Evolutionary conservation across 2,113 vertebrate genomes (phyloP).

Genomic region (Clarias gariepinus): DNA sequence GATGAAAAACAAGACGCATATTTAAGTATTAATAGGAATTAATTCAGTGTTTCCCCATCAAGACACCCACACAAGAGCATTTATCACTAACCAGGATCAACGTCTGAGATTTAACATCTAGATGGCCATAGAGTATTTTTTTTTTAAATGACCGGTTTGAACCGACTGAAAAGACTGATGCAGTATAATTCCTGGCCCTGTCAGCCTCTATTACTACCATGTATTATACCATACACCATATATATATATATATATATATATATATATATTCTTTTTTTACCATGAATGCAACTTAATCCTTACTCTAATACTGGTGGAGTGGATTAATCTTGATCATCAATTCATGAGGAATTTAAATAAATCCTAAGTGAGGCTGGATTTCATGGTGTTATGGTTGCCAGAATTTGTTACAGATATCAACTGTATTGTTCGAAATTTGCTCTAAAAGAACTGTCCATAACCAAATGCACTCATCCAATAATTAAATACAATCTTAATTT

Average conservation of each 20-base stretch:
- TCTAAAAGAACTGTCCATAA: neutral
- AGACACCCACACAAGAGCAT: too few relatives aligned
- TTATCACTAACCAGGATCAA: too few relatives aligned
- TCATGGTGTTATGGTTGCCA: neutral
- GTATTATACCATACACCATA: too few relatives aligned
- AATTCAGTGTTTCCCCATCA: too few relatives aligned
- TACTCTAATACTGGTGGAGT: neutral
- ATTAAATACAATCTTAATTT: neutral
- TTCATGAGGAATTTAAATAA: neutral
- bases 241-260: too few relatives aligned
- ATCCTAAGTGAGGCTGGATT: neutral
- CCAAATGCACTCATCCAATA: neutral
- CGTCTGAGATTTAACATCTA: neutral
- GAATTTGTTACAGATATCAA: neutral
- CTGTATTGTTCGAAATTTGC: neutral
- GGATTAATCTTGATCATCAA: neutral
- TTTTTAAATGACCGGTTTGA: neutral
- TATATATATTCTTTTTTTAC: too few relatives aligned
- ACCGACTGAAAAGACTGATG: neutral
- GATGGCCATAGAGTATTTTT: neutral
- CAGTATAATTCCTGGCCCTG: neutral
- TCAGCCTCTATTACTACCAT: neutral
- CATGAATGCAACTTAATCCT: neutral
- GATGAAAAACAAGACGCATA: too few relatives aligned
- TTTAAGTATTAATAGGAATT: too few relatives aligned